Evolutionary conservation across 2,797 vertebrate genomes (phyloP), one percentile per base, ranked within the genome.

Genomic region (Peromyscus aztecus): DNA sequence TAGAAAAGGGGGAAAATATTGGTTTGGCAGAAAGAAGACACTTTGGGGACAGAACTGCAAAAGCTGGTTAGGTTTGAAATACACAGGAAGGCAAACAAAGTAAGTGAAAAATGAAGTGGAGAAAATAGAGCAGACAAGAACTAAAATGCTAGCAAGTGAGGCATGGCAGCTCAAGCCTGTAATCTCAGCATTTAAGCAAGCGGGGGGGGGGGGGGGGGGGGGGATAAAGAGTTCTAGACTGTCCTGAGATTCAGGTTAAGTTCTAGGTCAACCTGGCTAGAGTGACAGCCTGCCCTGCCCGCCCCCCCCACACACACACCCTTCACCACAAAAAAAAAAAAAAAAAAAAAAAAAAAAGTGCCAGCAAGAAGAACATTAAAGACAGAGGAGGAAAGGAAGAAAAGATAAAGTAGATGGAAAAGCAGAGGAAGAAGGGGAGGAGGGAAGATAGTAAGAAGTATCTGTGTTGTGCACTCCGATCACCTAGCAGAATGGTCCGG

Each of bases 401-500:
- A 12, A 61, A 23, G 31, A 23, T 14, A 27, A 83, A 31, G 19
- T 1, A 61, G 43, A 89, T 43, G 6, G 19, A 67, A 75, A 12
- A 57, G 10, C 1, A 69, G 37, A 29, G 34, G 29, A 3, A 46
- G 27, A 34, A 46, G 23, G 52, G 7, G 19, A 55, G 1, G 27
- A 76, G 6, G 8, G 17, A 49, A 24, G 10, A 3, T 11, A 6
- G 2, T 31, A 82, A 49, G 10, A 43, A 61, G 40, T 31, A 78
- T 4, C 14, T n/a, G 1, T 0, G 0, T 1, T 0, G 1, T 4
- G 49, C 43, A 10, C 16, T 27, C 82, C 75, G 24, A 77, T 19
- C 24, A 19, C 65, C 17, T 27, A 29, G n/a, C 27, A 73, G 16
- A 46, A 40, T 0, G 17, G 27, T 55, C 24, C 2, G 14, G 6